Evolutionary conservation across 2,888 invertebrate genomes (phyloP), one percentile per base, ranked within the genome.

Genomic region (Cephonodes hylas): DNA sequence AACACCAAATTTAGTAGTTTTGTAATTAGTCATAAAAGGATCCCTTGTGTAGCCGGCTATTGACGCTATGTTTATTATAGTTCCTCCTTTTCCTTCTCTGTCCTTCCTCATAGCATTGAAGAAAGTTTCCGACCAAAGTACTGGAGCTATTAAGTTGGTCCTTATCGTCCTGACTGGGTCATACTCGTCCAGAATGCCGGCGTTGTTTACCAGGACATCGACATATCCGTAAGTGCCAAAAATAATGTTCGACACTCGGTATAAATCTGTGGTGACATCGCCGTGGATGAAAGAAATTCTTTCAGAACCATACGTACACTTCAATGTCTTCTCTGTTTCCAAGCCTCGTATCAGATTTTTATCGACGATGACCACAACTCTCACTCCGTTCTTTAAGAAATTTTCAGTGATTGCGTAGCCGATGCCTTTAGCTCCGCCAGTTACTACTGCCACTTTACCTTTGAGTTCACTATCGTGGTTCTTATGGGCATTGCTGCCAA

Each of bases 11-110:
- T 76, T 77, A 0, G 77, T 71, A 2, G 77, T 63, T 58, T 67
- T 68, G 42, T 77, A 77, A 46, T 13, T 62, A 1, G n/a, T n/a
- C 7, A 38, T 10, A 20, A 57, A 57, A n/a, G 57, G 57, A 1
- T 7, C 13, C 18, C 38, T 57, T 6, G 5, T 6, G 22, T 57
- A 38, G 0, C 94, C 94, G 62, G 93, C 88, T n/a, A 93, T 88
- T 1, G 95, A 94, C 1, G 94, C 87, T 42, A 94, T 82, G 74
- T 95, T 95, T 18, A 95, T 85, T 53, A 95, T 91, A 2, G 92
- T 89, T 3, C 95, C 95, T 3, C 95, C 95, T 45, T 80, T 75
- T 0, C 93, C 93, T 1, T 91, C 88, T 27, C 86, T 88, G 66
- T 93, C 87, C 58, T 80, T 89, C n/a, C 93, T 86, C 92, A 94